Conservation (phyloP, 2,797 vertebrate species). For the Platyrinchus mystaceus region DNA sequence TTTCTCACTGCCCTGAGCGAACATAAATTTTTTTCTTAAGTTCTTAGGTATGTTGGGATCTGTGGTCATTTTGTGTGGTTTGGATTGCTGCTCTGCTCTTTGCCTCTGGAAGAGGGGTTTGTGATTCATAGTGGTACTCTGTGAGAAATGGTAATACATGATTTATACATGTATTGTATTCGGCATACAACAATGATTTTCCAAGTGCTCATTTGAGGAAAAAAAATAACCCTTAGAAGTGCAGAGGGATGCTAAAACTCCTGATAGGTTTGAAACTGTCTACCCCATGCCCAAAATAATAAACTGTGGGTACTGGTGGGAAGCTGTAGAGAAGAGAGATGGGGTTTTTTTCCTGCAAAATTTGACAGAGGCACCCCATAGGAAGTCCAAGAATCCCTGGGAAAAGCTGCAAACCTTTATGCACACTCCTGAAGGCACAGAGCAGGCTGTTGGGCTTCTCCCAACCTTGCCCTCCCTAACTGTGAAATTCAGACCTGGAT, state of each 20-base stretch:
- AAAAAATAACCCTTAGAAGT: accelerated
- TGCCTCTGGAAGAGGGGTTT: background rate
- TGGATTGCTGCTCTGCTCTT: slow-evolving; percentile 14
- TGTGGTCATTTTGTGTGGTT: background rate
- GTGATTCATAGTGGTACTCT: background rate
- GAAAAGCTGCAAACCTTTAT: background rate
- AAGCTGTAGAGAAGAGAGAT: background rate
- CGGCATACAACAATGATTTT: background rate
- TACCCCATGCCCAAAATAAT: background rate
- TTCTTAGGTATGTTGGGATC: background rate
- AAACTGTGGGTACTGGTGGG: background rate
- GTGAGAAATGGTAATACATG: background rate
- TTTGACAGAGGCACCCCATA: background rate
- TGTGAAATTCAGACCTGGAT: background rate
- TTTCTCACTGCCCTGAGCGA: background rate
- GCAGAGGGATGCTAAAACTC: background rate
- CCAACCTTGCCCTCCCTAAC: background rate
- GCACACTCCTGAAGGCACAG: background rate
- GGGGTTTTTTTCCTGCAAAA: background rate
- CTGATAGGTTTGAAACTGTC: background rate
- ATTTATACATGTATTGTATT: background rate
- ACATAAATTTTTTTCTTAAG: background rate
- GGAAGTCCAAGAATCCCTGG: background rate
- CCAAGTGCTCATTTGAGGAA: background rate
- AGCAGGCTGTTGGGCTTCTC: background rate